A percentile compares a stretch with the other conserved stretches of the same genome.
phyloP scores from a whole-genome alignment of 2,113 vertebrate genomes.

The Epinephelus moara region DNA sequence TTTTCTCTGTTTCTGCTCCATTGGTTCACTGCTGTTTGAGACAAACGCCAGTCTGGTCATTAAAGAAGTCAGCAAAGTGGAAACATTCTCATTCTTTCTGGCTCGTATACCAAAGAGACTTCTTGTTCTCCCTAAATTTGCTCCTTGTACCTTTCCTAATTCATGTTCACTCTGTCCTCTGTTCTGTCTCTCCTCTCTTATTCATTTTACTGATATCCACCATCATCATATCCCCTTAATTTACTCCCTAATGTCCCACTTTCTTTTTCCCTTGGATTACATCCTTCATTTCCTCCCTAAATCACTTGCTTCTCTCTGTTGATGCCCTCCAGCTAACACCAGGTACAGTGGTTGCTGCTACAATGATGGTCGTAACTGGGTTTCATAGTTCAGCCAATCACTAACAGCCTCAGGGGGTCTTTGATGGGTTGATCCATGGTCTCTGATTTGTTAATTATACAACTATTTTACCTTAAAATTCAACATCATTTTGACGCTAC shows the following conservation, averaged over 20 bases:
- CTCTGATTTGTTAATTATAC: neutral
- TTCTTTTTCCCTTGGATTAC: neutral
- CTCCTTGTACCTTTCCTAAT: neutral
- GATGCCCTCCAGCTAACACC: neutral
- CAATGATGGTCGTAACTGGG: neutral
- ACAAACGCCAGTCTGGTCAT: slow-evolving; percentile 13
- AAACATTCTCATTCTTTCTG: neutral
- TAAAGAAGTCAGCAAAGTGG: slow-evolving; percentile 39
- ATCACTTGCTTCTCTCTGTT: neutral
- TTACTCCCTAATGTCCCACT: neutral
- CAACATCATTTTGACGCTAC: no score
- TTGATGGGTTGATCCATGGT: neutral
- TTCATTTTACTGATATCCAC: neutral
- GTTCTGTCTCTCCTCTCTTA: neutral
- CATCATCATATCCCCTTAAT: slow-evolving; percentile 12
- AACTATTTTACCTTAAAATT: no score
- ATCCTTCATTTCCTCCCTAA: slow-evolving; percentile 6
- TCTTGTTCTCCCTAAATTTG: neutral
- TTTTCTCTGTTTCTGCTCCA: neutral
- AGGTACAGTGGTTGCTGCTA: neutral
- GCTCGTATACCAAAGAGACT: neutral
- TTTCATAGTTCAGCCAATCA: neutral
- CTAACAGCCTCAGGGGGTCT: neutral
- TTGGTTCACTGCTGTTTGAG: neutral
- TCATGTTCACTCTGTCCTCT: neutral